Base-by-base conservation (phyloP, 2,797 vertebrate genomes). In the Alauda arvensis region DNA sequence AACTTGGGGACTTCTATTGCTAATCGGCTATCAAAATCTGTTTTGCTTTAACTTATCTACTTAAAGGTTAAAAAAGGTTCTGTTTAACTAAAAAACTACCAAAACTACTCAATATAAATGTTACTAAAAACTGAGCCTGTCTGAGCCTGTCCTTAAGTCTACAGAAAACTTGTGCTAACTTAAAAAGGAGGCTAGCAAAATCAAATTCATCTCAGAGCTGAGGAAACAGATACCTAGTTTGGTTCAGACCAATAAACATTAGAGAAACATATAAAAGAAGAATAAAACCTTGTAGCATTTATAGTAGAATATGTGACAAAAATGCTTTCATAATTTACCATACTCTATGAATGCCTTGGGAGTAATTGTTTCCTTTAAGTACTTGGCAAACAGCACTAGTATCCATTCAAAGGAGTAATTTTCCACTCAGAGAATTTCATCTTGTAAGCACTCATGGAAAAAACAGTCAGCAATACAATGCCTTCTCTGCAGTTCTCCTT, bases 391-490 rank as follows among this genome's bases (percentile, higher is more conserved):
- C 34, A 21, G 17, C 71, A 34, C 66, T 85, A 33, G 21, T 85
- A 87, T 56, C 42, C 52, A 71, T 93, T 94, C 21, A 40, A 43
- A 92, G 82, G 66, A 94, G 67, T 82, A 61, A 91, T 92, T 93
- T 92, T 92, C 88, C 66, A 81, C 57, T 85, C 31, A 42, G 33
- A 67, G 67, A 91, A 56, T 66, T 78, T 59, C 2, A 20, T 88
- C 39, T 83, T 89, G 53, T 75, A 85, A 94, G 59, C n/a, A 52
- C 39, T 82, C 62, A 62, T 18, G 37, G 66, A 57, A 92, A 65
- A 59, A 76, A 29, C 48, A 66, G 25, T 23, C 40, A 83, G 56
- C 59, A 74, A 52, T 60, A 70, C 49, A 85, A 19, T 46, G 45
- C 53, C 29, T 70, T 69, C 74, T 88, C 79, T 82, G 62, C 70